Percentiles rank a stretch among this genome's conserved stretches.
Evolutionary conservation across 2,797 vertebrate species (phyloP).

Genomic region (Coracias cyanogaster): DNA sequence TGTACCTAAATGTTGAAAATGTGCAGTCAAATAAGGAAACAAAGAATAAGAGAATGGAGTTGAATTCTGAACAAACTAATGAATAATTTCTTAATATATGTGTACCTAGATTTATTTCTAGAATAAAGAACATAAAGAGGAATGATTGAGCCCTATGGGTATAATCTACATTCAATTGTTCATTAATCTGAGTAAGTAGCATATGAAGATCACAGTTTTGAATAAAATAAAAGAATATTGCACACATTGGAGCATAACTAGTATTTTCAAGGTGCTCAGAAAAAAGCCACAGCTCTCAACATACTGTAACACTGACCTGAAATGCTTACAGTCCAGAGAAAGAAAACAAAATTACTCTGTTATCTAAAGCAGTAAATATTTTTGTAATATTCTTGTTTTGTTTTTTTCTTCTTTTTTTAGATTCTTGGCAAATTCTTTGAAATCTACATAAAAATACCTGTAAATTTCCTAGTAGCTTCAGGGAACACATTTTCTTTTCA

Average conservation of each 20-base stretch:
- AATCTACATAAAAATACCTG: not conserved
- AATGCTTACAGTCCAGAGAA: not conserved
- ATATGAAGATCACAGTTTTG: not conserved
- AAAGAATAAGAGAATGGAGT: not conserved
- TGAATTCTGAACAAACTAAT: not conserved
- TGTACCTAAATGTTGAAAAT: not conserved
- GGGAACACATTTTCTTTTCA: not conserved
- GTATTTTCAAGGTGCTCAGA: not conserved
- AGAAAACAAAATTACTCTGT: not conserved
- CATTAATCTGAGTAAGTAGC: not conserved
- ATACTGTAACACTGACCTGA: not conserved
- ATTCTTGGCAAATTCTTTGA: not conserved
- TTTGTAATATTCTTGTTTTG: not conserved
- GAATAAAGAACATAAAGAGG: not conserved
- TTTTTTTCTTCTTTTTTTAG: not conserved
- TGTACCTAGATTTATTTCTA: not conserved
- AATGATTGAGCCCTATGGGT: not conserved
- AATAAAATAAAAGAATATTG: not conserved
- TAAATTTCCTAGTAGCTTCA: not conserved
- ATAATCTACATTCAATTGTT: not conserved
- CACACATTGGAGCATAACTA: not conserved
- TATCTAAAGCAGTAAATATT: not conserved
- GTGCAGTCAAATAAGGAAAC: not conserved
- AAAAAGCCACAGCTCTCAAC: not conserved
- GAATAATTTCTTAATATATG: not conserved